Evolutionary conservation across 2,797 vertebrate species (phyloP), one percentile per base, ranked within the genome.

Genomic region (Ispidina picta): DNA sequence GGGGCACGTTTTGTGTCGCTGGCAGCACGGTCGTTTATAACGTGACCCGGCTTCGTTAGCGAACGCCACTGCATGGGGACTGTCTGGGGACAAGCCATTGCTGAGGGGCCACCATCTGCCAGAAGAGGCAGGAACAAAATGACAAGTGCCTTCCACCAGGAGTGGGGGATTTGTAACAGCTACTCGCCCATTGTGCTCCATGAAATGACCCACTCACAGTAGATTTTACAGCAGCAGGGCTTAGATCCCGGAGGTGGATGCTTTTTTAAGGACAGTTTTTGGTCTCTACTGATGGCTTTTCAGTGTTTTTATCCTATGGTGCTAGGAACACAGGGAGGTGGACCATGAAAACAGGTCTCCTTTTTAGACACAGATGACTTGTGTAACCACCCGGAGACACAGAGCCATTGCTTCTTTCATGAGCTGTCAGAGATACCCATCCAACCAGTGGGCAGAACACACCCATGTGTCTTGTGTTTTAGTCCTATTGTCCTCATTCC

Each of bases 61-160:
- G 7, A 85, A 23, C 80, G 77, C 88, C 70, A 73, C 35, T 83
- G 81, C 83, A 83, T 83, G 75, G 78, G 71, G 83, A 56, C 68
- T 83, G 86, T 94, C 86, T 92, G 72, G 69, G 87, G 88, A 94
- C 16, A 0, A 60, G 65, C 65, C 73, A 64, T 37, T 73, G 88
- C 46, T 96, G 91, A 86, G 92, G 88, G 89, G 86, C 14, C 66
- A 68, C 77, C 92, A 95, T 92, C 92, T 95, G 94, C 95, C 90
- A 91, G 71, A 78, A 25, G 44, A 79, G 77, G 55, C 86, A 86
- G 58, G 72, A 86, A 68, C 62, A 71, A 88, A 93, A 60, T 55
- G 56, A 68, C 46, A 60, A 79, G 65, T 70, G 85, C 81, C 59
- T 77, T 92, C 77, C 85, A 74, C 74, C 65, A 75, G 28, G 54